A percentile compares a stretch with the other conserved stretches of the same genome.
Evolutionary conservation across 2,888 invertebrate species (phyloP).

Genomic region (Coremacera marginata): DNA sequence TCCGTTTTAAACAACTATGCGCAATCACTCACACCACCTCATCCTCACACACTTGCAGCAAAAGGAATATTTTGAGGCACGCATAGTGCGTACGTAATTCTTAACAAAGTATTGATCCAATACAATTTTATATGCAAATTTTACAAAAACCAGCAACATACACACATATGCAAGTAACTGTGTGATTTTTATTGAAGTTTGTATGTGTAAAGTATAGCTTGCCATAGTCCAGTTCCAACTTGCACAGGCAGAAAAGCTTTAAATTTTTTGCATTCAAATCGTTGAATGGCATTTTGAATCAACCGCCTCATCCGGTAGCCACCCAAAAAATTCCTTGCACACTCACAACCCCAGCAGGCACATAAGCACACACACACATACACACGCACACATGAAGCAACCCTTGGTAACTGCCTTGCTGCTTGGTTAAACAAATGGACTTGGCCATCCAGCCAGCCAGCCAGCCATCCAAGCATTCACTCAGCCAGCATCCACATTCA

Average conservation of each 20-base stretch:
- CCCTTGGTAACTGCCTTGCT: background rate
- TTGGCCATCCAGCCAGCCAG: slow-evolving; percentile 22
- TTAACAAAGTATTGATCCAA: slow-evolving; percentile 34
- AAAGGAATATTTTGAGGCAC: background rate
- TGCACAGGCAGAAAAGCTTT: slow-evolving; percentile 6
- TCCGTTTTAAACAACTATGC: background rate
- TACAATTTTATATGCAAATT: slow-evolving; percentile 38
- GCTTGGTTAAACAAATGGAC: slow-evolving; percentile 33
- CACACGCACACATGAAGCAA: slow-evolving; percentile 7
- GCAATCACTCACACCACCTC: background rate
- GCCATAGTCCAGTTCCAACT: slow-evolving; percentile 28
- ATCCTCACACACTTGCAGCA: background rate
- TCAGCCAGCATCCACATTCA: background rate
- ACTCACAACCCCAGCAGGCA: slow-evolving; percentile 11
- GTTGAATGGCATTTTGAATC: slow-evolving; percentile 18
- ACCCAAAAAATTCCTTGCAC: background rate
- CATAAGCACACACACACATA: background rate
- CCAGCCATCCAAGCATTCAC: slow-evolving; percentile 21
- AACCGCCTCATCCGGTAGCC: slow-evolving; percentile 5
- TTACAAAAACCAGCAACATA: slow-evolving; percentile 31
- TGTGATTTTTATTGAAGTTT: background rate
- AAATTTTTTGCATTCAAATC: slow-evolving; percentile 16
- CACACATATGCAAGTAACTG: background rate
- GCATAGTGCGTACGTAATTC: slow-evolving; percentile 14
- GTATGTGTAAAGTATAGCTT: slow-evolving; percentile 2